Conservation (phyloP, 2,888 invertebrate species). For the Acronicta alni region DNA sequence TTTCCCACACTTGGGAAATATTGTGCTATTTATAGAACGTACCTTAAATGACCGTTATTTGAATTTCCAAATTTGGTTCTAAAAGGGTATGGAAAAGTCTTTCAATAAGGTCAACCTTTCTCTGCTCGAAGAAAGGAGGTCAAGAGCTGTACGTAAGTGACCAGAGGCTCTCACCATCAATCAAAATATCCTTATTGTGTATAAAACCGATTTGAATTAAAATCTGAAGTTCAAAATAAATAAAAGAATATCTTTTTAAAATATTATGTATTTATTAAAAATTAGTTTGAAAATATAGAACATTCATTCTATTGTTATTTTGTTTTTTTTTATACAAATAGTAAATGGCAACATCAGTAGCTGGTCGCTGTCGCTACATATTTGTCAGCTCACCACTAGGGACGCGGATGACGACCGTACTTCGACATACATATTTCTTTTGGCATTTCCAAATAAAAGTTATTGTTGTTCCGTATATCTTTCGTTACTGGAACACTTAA, state of each 20-base stretch:
- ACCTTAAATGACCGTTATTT: background rate
- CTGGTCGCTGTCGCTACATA: conserved; percentile 19
- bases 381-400: conserved; percentile 27
- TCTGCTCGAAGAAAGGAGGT: background rate
- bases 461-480: conserved; percentile 4
- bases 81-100: conserved; percentile 8
- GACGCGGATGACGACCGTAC: conserved; percentile 34
- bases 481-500: background rate
- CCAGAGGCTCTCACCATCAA: too few relatives aligned
- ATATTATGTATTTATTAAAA: too few relatives aligned
- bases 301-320: too few relatives aligned
- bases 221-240: too few relatives aligned
- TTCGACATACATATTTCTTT: conserved; percentile 17
- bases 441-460: conserved; percentile 14
- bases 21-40: background rate
- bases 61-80: conserved; percentile 8
- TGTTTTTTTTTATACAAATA: conserved; percentile 1
- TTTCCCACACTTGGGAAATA: too few relatives aligned
- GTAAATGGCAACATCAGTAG: conserved; percentile 26
- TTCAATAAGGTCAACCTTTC: conserved; percentile 8
- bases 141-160: background rate
- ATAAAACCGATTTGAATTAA: too few relatives aligned
- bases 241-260: too few relatives aligned
- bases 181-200: too few relatives aligned
- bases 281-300: too few relatives aligned